A percentile compares a stretch with the other conserved stretches of the same genome.
phyloP scores from a whole-genome alignment of 2,797 vertebrate genomes.

The Xyrichtys novacula region DNA sequence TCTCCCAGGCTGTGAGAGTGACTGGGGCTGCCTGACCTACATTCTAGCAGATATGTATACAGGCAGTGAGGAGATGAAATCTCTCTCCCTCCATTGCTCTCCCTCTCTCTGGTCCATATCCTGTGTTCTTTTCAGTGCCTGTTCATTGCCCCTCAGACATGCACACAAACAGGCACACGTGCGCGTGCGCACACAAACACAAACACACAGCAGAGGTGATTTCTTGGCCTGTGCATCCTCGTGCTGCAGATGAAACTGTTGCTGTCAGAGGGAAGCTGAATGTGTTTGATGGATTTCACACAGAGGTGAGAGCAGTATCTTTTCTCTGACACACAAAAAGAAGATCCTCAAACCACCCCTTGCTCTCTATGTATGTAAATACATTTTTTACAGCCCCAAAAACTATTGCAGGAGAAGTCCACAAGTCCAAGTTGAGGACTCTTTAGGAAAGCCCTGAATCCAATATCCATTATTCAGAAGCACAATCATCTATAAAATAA shows the following conservation, averaged over 20 bases:
- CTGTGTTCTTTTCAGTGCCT: slow-evolving; percentile 58
- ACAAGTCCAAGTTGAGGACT: too few relatives aligned
- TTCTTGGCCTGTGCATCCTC: slow-evolving; percentile 41
- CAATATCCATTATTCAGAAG: not conserved
- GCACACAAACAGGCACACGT: slow-evolving; percentile 17
- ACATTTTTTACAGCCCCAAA: slow-evolving; percentile 11
- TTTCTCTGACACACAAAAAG: slow-evolving; percentile 3
- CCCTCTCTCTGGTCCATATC: slow-evolving; percentile 61
- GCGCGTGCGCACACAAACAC: slow-evolving; percentile 1
- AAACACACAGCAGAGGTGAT: slow-evolving; percentile 30
- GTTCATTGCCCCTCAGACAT: slow-evolving; percentile 42
- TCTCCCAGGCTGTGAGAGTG: slow-evolving; percentile 69
- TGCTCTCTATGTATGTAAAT: slow-evolving; percentile 17
- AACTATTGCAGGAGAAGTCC: not conserved
- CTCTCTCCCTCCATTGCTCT: slow-evolving; percentile 54
- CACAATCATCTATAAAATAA: not conserved
- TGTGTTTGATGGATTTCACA: slow-evolving; percentile 53
- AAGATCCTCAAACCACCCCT: slow-evolving; percentile 13
- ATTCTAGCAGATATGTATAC: slow-evolving; percentile 78
- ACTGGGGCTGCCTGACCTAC: slow-evolving; percentile 85
- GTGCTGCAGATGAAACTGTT: slow-evolving; percentile 39
- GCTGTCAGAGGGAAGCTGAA: slow-evolving; percentile 18
- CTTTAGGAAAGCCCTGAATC: too few relatives aligned
- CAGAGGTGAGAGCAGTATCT: slow-evolving; percentile 7
- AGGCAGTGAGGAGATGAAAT: slow-evolving; percentile 76